Base-by-base conservation (phyloP, 2,888 invertebrate species). In the Lamellibrachia satsuma region DNA sequence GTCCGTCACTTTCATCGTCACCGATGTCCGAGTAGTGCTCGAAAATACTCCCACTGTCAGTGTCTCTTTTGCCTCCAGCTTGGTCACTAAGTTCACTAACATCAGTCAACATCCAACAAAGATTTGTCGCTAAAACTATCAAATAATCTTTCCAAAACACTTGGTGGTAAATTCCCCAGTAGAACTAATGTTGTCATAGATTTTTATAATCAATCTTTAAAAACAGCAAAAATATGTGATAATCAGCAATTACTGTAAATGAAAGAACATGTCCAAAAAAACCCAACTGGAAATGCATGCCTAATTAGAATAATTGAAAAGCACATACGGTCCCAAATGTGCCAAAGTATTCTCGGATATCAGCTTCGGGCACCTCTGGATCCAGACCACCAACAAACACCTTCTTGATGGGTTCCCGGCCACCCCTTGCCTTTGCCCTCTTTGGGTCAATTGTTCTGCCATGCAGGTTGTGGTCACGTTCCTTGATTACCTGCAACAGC, bases 311-410 rank as follows among this genome's bases (percentile, higher is more conserved):
- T 52, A 90, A 92, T 52, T 90, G 39, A 22, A 75, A 52, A 6
- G 39, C 22, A 60, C 98, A 97, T 97, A 99, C 99, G 95, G 97
- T 98, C 97, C 99, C 99, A 97, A 98, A 99, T 96, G 98, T 98
- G 94, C 98, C 97, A 96, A 99, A 99, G 97, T 98, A 99, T 95
- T 97, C 98, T 97, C 98, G 98, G 95, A 99, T 99, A 96, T 99
- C 99, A 96, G 98, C 98, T 97, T 99, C 99, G 94, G 98, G 97
- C 94, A 99, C 97, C 97, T 98, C 98, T 95, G 98, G 98, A 95
- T 98, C 98, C 94, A 99, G 97, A 94, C 99, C 99, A 91, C 99
- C 99, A 94, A 99, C 99, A 97, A 99, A 99, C 95, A 99, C 98
- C 97, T 99, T 99, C 93, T 96, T 96, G 93, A 95, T 95, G n/a